These are phyloP conservation scores for Capreolus pygargus DNA, from an alignment of 2,113 vertebrate genomes.

Conservation along the genomic window DNA sequence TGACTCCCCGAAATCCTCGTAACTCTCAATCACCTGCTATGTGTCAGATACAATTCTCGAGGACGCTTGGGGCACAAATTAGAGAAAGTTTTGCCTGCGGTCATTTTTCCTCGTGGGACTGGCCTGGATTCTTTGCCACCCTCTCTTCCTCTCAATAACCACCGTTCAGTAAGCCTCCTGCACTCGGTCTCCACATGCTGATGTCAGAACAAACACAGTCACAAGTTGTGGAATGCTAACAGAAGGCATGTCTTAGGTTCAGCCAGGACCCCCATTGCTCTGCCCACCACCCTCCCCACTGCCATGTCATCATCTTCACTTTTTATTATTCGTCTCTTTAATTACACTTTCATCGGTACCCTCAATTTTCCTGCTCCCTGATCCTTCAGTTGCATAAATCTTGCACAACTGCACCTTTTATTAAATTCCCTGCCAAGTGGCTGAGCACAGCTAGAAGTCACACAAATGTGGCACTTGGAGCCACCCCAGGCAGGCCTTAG, in stretches of 20 bases:
- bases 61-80: neutral
- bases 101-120: neutral
- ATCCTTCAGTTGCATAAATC: neutral
- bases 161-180: rapidly evolving
- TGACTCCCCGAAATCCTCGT: neutral
- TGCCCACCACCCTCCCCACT: rapidly evolving
- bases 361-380: neutral
- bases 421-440: neutral
- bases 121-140: neutral
- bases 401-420: neutral
- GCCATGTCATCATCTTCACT: neutral
- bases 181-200: neutral
- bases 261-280: neutral
- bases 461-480: neutral
- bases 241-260: neutral
- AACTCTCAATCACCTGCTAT: neutral
- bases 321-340: neutral
- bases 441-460: neutral
- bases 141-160: neutral
- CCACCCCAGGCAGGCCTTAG: neutral
- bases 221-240: neutral
- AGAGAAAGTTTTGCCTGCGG: neutral
- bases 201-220: neutral
- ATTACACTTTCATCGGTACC: neutral
- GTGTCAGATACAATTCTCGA: neutral